Evolutionary conservation across 1,140 invertebrate species (phyloP), one percentile per base, ranked within the genome.

Genomic region (Pomacea maculata): DNA sequence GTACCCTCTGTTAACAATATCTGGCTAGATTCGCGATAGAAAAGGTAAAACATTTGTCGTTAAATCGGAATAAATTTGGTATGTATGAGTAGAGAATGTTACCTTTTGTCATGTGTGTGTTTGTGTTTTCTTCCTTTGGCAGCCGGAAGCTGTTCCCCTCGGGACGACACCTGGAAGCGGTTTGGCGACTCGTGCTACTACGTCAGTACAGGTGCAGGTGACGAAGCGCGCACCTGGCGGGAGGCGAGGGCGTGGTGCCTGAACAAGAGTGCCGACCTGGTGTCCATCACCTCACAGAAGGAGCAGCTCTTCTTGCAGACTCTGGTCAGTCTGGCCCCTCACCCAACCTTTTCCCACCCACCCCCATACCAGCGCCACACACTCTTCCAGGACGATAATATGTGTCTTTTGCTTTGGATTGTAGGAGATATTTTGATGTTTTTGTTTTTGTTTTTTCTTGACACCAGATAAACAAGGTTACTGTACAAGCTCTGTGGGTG

Each of bases 191-290:
- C 61, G 34, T 88, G 87, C 67, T 88, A 87, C 79, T 68, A 80
- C 29, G 83, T 83, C n/a, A n/a, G 55, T 3, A 77, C 80, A 73
- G 86, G 85, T 2, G 75, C 55, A n/a, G 85, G 83, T 25, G 84
- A 85, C 61, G 25, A 82, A 10, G 83, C 80, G 52, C 84, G 83
- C 77, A 84, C 86, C 4, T 88, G 87, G 87, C 80, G 86, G 55
- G 82, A 86, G 61, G 86, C 87, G 1, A 71, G 83, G 29, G 15
- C 79, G 7, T 80, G 54, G 45, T 88, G 87, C 79, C 75, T 79
- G 25, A 65, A 74, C 15, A 77, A 77, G 52, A 79, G 78, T 34
- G 85, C 78, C 15, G 78, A 86, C 45, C 85, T 88, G 17, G 82
- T 82, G 17, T 84, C 86, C 67, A 87, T 88, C 52, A 77, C 74